Evolutionary conservation across 2,113 vertebrate genomes (phyloP).

Genomic region (Deroptyus accipitrinus): DNA sequence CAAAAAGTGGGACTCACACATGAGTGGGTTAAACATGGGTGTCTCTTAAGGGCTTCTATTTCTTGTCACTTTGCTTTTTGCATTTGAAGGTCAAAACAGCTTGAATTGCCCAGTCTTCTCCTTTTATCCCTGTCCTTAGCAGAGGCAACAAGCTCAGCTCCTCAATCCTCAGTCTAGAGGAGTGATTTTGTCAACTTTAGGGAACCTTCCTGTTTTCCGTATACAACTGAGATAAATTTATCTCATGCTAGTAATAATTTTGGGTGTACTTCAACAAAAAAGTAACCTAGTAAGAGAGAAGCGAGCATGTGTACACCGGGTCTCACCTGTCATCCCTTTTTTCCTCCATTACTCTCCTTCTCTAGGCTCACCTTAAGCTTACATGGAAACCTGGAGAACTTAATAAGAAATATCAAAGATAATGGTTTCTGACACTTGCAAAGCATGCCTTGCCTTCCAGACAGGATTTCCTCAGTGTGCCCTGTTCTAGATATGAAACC

Average conservation of each 20-base stretch:
- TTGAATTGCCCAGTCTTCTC: not conserved
- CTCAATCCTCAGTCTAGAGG: not conserved
- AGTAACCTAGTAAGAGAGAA: not conserved
- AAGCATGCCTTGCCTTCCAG: constrained; percentile 36
- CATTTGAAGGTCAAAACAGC: not conserved
- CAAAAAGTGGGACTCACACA: not conserved
- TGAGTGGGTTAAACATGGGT: not conserved
- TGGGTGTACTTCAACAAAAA: not conserved
- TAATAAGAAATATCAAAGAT: constrained; percentile 33
- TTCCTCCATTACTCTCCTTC: not conserved
- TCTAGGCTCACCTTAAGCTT: not conserved
- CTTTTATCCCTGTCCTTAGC: not conserved
- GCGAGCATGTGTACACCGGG: fast-evolving
- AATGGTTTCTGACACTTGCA: constrained; percentile 10
- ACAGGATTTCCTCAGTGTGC: constrained; percentile 44
- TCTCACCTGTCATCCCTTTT: not conserved
- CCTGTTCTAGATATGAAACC: constrained; percentile 13
- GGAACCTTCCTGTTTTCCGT: not conserved
- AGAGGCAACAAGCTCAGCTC: not conserved
- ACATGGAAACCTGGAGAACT: not conserved
- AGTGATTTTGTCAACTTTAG: not conserved
- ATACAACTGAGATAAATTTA: not conserved
- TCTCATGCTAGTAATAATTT: not conserved
- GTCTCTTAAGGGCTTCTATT: not conserved
- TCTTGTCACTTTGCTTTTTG: not conserved